Evolutionary conservation across 2,888 invertebrate species (phyloP).

Genomic region (Scaptomyza reducta): DNA sequence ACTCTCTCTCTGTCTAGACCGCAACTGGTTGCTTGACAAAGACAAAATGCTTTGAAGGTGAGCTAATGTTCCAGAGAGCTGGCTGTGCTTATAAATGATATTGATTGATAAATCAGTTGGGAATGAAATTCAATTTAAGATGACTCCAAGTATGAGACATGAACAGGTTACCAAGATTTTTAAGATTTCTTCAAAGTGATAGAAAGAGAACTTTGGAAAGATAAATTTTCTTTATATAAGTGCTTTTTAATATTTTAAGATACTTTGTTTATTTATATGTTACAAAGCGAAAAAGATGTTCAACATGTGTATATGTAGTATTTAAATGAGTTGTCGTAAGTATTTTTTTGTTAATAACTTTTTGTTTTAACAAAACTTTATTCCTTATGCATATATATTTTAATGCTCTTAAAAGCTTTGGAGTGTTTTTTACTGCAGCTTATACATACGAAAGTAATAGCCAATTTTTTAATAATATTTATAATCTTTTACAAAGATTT

Average conservation of each 20-base stretch:
- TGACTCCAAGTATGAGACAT: conserved; percentile 1
- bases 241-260: not conserved
- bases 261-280: not conserved
- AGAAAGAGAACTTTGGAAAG: not conserved
- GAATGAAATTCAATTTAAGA: conserved; percentile 20
- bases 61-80: conserved; percentile 40
- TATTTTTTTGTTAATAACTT: not conserved
- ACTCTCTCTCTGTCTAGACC: conserved; percentile 2
- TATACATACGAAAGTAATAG: not conserved
- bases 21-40: conserved; percentile 53
- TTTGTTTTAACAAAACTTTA: not conserved
- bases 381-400: not conserved
- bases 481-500: no score
- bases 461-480: not conserved
- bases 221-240: no score
- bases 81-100: conserved; percentile 58
- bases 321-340: not conserved
- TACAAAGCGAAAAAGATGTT: not conserved
- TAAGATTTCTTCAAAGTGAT: conserved; percentile 5
- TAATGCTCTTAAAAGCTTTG: not conserved
- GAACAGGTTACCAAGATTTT: conserved; percentile 7
- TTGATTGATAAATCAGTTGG: conserved; percentile 71
- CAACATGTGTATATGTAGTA: not conserved
- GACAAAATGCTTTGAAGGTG: conserved; percentile 72
- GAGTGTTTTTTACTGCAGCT: not conserved